Evolutionary conservation across 1,140 invertebrate species (phyloP), one percentile per base, ranked within the genome.

Genomic region (Aphidius ervi): DNA sequence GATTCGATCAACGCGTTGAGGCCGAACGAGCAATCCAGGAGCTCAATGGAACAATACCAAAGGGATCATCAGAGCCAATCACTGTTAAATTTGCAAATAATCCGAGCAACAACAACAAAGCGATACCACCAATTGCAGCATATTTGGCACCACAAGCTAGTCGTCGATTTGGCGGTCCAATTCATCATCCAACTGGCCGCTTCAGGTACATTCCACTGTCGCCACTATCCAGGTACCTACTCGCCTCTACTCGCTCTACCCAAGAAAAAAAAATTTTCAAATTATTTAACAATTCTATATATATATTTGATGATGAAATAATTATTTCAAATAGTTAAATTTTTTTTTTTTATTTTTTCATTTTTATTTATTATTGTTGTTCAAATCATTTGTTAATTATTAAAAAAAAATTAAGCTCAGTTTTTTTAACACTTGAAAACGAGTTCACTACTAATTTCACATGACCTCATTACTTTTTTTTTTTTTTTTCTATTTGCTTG

Each of bases 31-130:
- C 97, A 37, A 99, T 99, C 68, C 93, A 98, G 76, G 94, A 98
- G 81, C 82, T 99, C 68, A 98, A 99, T 79, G 97, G 97, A 62
- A 95, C 94, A 65, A 93, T 97, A 82, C 97, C 92, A 55, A 96
- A 93, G 80, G 94, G 94, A 68, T 94, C 93, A 54, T 91, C 92
- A 61, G 97, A 99, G 80, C 94, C 95, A 45, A 97, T 99, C 69
- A 98, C 95, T 45, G 97, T 99, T 63, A 99, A 99, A 82, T 99
- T 99, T 81, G 97, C 97, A 63, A 99, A 99, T 81, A 98, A 96
- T 78, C 93, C 94, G n/a, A 95, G 92, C 82, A 94, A 92, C 84
- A 93, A 93, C 81, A 89, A 88, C 74, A 94, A 94, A 80, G 91
- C 91, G 62, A 85, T 95, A 75, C 90, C 92, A 68, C 94, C 95